Base-by-base conservation (phyloP, 2,888 invertebrate genomes). In the Colostygia pectinataria region DNA sequence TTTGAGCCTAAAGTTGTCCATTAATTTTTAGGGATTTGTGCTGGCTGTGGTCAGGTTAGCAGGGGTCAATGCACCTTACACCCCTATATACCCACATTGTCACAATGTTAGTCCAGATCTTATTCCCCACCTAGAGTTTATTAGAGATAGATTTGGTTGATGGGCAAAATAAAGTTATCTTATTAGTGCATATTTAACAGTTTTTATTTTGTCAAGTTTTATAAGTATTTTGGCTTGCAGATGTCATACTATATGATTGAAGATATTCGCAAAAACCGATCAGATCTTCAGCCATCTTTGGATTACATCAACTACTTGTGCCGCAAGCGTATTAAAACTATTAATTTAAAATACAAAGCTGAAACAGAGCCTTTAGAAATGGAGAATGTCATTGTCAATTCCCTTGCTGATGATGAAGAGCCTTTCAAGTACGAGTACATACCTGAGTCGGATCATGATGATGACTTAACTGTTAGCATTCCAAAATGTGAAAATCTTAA, bases 191-290 rank as follows among this genome's bases (percentile, higher is more conserved):
- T n/a, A n/a, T n/a, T n/a, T n/a, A n/a, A n/a, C n/a, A n/a, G n/a
- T n/a, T n/a, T n/a, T n/a, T n/a, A n/a, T n/a, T n/a, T n/a, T n/a
- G n/a, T 3, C 4, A 15, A 15, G 2, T 3, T 15, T 2, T 15
- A 15, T 3, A 15, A 3, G 15, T 3, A 15, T 3, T 3, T 20
- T 20, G 20, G 1, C 20, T 29, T 62, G 9, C 55, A 77, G 77
- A 64, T 77, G n/a, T 64, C 70, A 1, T 79, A 80, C 43, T 77
- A 83, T 65, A 53, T 68, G 6, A 54, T 85, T 5, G 69, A 78
- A 46, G 76, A 80, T 63, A 39, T 81, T 33, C 73, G 83, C 39
- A 68, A 68, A 31, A 34, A 46, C 6, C 53, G 51, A 1, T 55
- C 65, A 33, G 65, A 74, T 9, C 63, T 81, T 0, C 53, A 58